phyloP scores from a whole-genome alignment of 2,888 invertebrate genomes.

The Meghimatium bilineatum region DNA sequence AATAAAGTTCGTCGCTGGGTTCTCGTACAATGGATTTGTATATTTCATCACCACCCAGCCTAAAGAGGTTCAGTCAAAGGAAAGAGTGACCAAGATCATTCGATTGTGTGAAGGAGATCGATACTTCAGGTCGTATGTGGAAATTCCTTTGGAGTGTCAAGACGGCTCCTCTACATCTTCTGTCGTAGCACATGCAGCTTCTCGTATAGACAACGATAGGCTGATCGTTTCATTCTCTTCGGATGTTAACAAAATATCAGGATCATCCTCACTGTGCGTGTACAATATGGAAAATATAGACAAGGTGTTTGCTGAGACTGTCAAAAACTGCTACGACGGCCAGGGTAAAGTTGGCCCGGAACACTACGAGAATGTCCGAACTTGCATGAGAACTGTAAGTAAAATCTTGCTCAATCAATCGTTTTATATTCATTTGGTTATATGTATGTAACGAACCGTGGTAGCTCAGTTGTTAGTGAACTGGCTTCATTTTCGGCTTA shows the following conservation, averaged over 20 bases:
- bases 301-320: conserved; percentile 95
- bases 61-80: conserved; percentile 51
- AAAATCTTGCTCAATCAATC: neutral
- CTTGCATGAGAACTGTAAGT: conserved; percentile 61
- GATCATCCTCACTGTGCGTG: conserved; percentile 91
- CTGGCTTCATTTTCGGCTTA: too few relatives aligned
- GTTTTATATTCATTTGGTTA: neutral
- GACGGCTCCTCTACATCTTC: conserved; percentile 80
- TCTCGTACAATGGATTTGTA: conserved; percentile 94
- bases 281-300: conserved; percentile 91
- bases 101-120: conserved; percentile 96
- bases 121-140: conserved; percentile 97
- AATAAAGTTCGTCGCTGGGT: conserved; percentile 96
- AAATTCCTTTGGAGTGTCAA: conserved; percentile 93
- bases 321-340: conserved; percentile 95
- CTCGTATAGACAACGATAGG: conserved; percentile 88
- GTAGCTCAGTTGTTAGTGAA: too few relatives aligned
- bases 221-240: conserved; percentile 82
- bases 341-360: conserved; percentile 80
- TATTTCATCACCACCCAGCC: conserved; percentile 97
- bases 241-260: conserved; percentile 87
- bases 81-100: conserved; percentile 92
- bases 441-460: too few relatives aligned
- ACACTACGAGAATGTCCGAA: conserved; percentile 55
- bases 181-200: conserved; percentile 92